Base-by-base conservation (phyloP, 1,140 invertebrate species). In the Reticulitermes speratus region DNA sequence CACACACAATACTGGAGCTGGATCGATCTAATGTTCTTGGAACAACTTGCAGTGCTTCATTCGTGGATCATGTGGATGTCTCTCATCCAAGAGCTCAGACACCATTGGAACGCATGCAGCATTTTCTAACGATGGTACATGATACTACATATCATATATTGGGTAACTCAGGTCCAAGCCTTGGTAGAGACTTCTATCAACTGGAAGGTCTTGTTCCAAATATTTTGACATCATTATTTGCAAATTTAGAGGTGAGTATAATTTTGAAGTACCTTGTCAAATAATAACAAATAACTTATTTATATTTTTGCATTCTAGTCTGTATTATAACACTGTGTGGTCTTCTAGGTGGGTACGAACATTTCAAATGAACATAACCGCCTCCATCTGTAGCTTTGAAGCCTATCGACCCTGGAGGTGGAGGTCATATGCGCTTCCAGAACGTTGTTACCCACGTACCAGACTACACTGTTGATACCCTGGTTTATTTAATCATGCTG, bases 141-240 rank as follows among this genome's bases (percentile, higher is more conserved):
- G 96, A 97, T 87, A 93, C 93, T 87, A 95, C 94, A 88, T 96
- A 95, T 89, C 96, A 97, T 89, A 93, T 97, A 91, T 91, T 97
- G 86, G 96, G 96, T 45, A 94, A 95, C 84, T 94, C 95, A 82
- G 96, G 96, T 30, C 94, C 94, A 65, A 96, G 95, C 81, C 92
- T 98, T 25, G 96, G 96, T 0, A 92, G 96, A 87, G 96, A 98
- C 91, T 94, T 98, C 88, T 98, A 97, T 91, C 93, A 94, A 87
- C 91, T 95, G 86, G 90, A 94, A 48, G 95, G 94, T 84, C 90
- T 97, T 52, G 92, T 94, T 65, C 90, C 91, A 82, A 94, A 93
- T 52, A 90, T 95, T 44, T 91, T 95, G 0, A 93, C 92, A 86
- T 94, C 95, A 85, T 92, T 96, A 84, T 93, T 96, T 86, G 93